A percentile compares a stretch with the other conserved stretches of the same genome.
phyloP scores from a whole-genome alignment of 2,113 vertebrate species.

The Ardeotis arabs region DNA sequence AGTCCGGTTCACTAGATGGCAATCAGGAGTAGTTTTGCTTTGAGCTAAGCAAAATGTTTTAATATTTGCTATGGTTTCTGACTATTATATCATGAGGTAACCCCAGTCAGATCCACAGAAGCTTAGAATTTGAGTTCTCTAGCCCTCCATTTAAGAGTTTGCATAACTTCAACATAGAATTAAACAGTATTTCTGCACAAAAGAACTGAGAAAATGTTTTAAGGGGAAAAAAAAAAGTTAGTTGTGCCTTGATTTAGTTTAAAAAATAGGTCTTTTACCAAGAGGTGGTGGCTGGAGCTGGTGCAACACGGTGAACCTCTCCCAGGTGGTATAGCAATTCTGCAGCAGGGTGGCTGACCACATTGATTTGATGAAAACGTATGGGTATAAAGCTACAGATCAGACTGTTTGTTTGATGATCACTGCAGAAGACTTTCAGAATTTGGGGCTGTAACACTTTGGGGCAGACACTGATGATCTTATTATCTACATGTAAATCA shows the following conservation, averaged over 20 bases:
- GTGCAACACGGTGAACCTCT: not conserved
- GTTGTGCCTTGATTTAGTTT: not conserved
- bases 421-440: not conserved
- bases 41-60: not conserved
- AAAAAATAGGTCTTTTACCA: not conserved
- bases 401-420: not conserved
- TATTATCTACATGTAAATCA: not conserved
- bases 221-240: fast-evolving
- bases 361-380: not conserved
- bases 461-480: not conserved
- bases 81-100: not conserved
- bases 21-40: slow-evolving; percentile 35
- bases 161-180: not conserved
- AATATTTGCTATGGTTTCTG: not conserved
- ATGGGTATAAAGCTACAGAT: not conserved
- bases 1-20: slow-evolving; percentile 24
- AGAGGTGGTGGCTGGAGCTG: not conserved
- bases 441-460: not conserved
- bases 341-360: not conserved
- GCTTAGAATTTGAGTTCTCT: not conserved
- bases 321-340: not conserved
- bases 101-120: not conserved
- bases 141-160: not conserved
- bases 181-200: not conserved
- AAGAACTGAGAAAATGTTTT: not conserved